Evolutionary conservation across 1,140 invertebrate species (phyloP).

Genomic region (Pseudomyrmex cubaensis): DNA sequence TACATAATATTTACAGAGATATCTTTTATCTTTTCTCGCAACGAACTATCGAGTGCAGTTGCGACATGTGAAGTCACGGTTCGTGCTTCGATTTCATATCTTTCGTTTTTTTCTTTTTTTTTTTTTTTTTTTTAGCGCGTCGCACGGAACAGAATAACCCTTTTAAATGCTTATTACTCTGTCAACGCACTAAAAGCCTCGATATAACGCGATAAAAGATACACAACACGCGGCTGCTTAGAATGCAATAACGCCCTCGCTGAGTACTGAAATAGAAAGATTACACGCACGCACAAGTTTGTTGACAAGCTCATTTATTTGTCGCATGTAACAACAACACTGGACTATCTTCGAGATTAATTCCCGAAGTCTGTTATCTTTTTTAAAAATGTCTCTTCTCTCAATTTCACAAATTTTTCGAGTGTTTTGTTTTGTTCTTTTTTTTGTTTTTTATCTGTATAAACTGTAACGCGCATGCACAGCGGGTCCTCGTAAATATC

Average conservation of each 20-base stretch:
- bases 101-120: conserved; percentile 2
- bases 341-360: not conserved
- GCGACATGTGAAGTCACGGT: not conserved
- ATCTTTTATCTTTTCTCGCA: conserved; percentile 22
- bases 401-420: no score
- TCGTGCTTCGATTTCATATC: conserved; percentile 20
- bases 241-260: conserved; percentile 31
- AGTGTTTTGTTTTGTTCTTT: no score
- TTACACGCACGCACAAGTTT: not conserved
- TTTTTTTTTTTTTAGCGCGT: conserved; percentile 19
- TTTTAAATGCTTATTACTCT: conserved; percentile 58
- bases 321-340: not conserved
- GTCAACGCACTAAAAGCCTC: conserved; percentile 50
- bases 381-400: not conserved
- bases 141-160: conserved; percentile 42
- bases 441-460: not conserved
- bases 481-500: not conserved
- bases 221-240: conserved; percentile 16
- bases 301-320: conserved; percentile 27
- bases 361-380: not conserved
- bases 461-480: not conserved
- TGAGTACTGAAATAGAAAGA: not conserved
- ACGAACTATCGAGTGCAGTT: not conserved
- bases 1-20: conserved; percentile 22
- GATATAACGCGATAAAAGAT: conserved; percentile 50